Evolutionary conservation across 2,888 invertebrate genomes (phyloP).

Genomic region (Clepsis dumicolana): DNA sequence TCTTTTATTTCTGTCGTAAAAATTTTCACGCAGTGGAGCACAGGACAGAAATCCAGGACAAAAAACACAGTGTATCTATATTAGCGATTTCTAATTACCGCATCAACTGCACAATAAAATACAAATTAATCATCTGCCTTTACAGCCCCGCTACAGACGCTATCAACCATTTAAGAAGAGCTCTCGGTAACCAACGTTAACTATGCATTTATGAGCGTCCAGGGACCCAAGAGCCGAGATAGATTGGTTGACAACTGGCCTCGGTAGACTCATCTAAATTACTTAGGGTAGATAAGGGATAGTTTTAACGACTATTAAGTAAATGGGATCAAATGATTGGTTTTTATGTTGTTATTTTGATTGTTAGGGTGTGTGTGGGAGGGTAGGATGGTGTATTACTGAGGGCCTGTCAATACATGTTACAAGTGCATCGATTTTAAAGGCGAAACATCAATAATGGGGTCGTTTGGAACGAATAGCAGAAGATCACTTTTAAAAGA

Average conservation of each 20-base stretch:
- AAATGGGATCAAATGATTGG: constrained; percentile 44
- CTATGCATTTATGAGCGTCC: constrained; percentile 17
- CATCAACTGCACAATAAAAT: constrained; percentile 39
- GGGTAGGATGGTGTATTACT: constrained; percentile 5
- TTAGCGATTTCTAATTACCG: constrained; percentile 14
- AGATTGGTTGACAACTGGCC: constrained; percentile 36
- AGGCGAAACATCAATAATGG: too few species aligned
- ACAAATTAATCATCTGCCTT: constrained; percentile 28
- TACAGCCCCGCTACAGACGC: constrained; percentile 26
- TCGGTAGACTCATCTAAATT: constrained; percentile 35
- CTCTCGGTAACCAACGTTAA: neutral
- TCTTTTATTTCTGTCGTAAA: too few species aligned
- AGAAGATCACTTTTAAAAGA: too few species aligned
- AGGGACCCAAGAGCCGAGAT: constrained; percentile 30
- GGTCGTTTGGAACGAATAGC: too few species aligned
- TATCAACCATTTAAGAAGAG: constrained; percentile 27
- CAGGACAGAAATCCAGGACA: neutral
- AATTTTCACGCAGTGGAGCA: neutral
- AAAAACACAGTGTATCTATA: neutral
- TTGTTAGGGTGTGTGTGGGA: constrained; percentile 18
- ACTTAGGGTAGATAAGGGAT: constrained; percentile 41
- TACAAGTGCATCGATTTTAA: neutral
- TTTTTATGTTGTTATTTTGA: constrained; percentile 42
- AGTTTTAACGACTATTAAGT: constrained; percentile 42
- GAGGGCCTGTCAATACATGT: neutral